phyloP scores from a whole-genome alignment of 2,888 invertebrate species.

The Mimachlamys varia region DNA sequence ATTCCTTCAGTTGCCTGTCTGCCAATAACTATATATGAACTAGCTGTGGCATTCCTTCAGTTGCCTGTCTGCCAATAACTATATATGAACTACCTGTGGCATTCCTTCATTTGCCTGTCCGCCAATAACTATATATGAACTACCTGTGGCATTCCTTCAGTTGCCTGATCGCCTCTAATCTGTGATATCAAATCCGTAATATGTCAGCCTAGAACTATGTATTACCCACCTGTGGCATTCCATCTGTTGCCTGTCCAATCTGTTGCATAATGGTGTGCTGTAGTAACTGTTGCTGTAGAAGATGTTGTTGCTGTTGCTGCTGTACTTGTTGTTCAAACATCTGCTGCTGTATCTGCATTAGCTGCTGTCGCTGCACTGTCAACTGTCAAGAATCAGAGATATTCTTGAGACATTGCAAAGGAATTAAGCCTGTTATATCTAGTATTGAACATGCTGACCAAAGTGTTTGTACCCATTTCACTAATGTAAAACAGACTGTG shows the following conservation, averaged over 20 bases:
- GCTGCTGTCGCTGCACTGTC: slow-evolving; percentile 44
- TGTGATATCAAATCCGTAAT: too few species aligned
- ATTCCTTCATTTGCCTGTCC: slow-evolving; percentile 14
- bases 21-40: not conserved
- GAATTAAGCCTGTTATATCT: too few species aligned
- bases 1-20: slow-evolving; percentile 18
- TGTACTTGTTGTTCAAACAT: slow-evolving; percentile 46
- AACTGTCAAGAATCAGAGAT: slow-evolving; percentile 28
- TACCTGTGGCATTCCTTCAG: slow-evolving; percentile 6
- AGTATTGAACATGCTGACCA: too few species aligned
- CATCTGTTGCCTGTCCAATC: slow-evolving; percentile 2
- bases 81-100: not conserved
- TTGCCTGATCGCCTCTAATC: not conserved
- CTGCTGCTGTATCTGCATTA: slow-evolving; percentile 51
- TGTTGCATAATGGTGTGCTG: slow-evolving; percentile 44
- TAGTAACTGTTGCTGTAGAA: slow-evolving; percentile 46
- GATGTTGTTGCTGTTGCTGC: slow-evolving; percentile 44
- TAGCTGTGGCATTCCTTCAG: not conserved
- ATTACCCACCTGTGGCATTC: not conserved
- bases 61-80: not conserved
- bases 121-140: not conserved
- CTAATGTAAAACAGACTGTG: too few species aligned
- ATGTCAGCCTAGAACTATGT: not conserved
- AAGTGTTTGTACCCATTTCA: too few species aligned
- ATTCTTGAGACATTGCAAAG: too few species aligned